Base-by-base conservation (phyloP, 2,888 invertebrate genomes). In the Agrilus cyanescens region DNA sequence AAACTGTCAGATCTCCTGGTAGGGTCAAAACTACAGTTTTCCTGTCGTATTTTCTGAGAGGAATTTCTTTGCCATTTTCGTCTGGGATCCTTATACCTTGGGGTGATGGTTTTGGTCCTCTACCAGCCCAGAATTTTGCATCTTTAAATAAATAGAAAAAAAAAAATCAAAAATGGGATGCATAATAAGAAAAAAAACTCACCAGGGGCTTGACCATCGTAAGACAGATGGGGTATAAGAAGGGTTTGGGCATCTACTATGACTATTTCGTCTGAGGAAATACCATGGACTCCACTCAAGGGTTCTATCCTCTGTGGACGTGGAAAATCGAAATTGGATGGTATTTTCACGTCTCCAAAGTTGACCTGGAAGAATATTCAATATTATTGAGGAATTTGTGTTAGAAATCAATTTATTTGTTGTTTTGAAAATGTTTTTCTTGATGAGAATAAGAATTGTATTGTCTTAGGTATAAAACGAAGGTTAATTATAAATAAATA, bases 161-260 rank as follows among this genome's bases (percentile, higher is more conserved):
- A 15, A 12, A n/a, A 7, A 36, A 12, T 16, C 3, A 7, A 36
- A 14, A n/a, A 36, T 15, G 3, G 10, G 18, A 7, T 20, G 7
- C 3, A 31, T 37, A 38, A 18, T 29, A 35, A 40, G 31, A 42
- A 44, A 34, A 38, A 38, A 41, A 45, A 45, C 67, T 68, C 61
- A 90, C 90, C 90, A 62, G 91, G 93, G 37, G 91, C 91, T 67
- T 85, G 85, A 46, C 93, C 93, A 58, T 94, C 93, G 61, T 90
- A 93, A 12, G 83, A 86, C 66, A 94, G 87, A 69, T 85, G 83
- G 15, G 91, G 90, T 54, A 94, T 76, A 53, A 93, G 75, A 53
- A 93, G 75, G 13, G 93, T 93, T 71, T 93, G 93, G 14, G 93
- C 89, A 66, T 94, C 93, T 35, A 93, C 90, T 48, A 91, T 78